Evolutionary conservation across 2,113 vertebrate species (phyloP), one percentile per base, ranked within the genome.

Genomic region (Pseudopodoces humilis): DNA sequence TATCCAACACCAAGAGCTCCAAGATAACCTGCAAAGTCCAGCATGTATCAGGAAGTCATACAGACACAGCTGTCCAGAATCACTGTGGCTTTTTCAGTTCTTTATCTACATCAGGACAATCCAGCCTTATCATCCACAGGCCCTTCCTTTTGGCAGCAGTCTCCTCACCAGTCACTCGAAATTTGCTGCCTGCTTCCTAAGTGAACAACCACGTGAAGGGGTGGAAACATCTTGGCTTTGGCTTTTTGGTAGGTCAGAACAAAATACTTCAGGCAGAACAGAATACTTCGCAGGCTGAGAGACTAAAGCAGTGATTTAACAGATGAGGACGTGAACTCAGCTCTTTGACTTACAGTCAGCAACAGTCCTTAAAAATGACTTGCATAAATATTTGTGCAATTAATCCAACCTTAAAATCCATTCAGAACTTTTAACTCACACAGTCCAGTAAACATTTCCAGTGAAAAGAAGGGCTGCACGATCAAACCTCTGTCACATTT

Each of bases 311-410:
- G 47, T 35, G 59, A 71, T 69, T 79, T 60, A 87, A 69, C 58
- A 94, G 70, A 46, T 72, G 35, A 27, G 39, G 33, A 37, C 43
- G 33, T 33, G 46, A 92, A 79, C 68, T 90, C 87, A 62, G 75
- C 67, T 79, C 50, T 33, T 33, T 56, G 25, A 67, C 82, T 76
- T 44, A 39, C 20, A 90, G 39, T 74, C 76, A 83, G 76, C 37
- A 78, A 33, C 78, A 92, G 75, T 7, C 25, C 76, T 85, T 80
- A 82, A 88, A 72, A 95, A 86, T 35, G 52, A 77, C 79, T 88
- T 56, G 33, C 44, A 92, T 89, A 93, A 95, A 88, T 91, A 91
- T 88, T 94, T 95, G 70, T 72, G 56, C 53, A 80, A 86, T 91
- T 94, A 95, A 92, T 67, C 67, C 83, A 90, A 63, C 50, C 30